Evolutionary conservation across 2,888 invertebrate species (phyloP), one percentile per base, ranked within the genome.

Genomic region (Sphaeridia pumilis): DNA sequence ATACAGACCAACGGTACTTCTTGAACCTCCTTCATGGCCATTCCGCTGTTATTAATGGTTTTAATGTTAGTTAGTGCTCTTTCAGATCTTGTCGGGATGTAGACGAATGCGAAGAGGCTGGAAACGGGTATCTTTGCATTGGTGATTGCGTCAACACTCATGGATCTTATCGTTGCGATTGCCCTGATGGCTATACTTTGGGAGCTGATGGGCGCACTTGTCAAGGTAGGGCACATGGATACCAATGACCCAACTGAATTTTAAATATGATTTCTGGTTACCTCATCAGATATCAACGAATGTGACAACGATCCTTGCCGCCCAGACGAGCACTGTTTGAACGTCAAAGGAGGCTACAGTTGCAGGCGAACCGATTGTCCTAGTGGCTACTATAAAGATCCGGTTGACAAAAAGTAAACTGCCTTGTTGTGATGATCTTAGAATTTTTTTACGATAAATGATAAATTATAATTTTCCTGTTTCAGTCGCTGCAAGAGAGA

Each of bases 281-380:
- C 56, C 36, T n/a, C 67, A 68, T 59, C 68, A 76, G 86, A 86
- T 71, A 76, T 84, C 56, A 81, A 86, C 67, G 86, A 86, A 70
- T 86, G 86, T 66, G 66, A 69, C 25, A 70, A 72, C 50, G 70
- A 72, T 4, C 67, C 68, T 3, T 75, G 75, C 59, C 64, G 67
- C 1, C 57, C 76, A 0, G 81, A 84, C 57, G 79, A 84, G 63
- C 79, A 87, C 46, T 97, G 97, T 68, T 82, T 92, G 63, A 97
- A 97, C 71, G 87, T 84, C 1, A 76, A 88, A 54, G 97, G 97
- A 1, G 77, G 84, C 52, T 87, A 80, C 73, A 83, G 87, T 66
- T 97, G 95, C 68, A 87, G 88, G 65, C 76, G 76, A 20, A 84
- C 95, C 58, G 74, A 78, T 43, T 97, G 97, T 69, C 94, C 94